phyloP scores from a whole-genome alignment of 2,888 invertebrate genomes.

The Seira musarum region DNA sequence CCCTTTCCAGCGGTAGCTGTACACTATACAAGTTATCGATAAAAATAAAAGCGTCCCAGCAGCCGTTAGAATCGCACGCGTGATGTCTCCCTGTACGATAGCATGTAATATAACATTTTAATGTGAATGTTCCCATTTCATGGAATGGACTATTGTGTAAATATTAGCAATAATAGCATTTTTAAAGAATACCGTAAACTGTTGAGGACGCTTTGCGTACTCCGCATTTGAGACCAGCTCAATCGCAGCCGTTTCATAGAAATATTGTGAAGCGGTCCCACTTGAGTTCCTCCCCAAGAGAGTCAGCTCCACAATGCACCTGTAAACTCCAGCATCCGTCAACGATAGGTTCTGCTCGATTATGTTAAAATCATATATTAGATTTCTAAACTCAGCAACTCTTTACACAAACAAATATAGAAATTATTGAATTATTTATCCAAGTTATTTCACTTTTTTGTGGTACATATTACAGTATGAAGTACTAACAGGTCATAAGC shows the following conservation, averaged over 20 bases:
- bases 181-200: too few species aligned
- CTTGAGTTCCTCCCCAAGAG: neutral
- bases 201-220: too few species aligned
- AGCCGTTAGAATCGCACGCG: constrained; percentile 12
- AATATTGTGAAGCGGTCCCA: neutral
- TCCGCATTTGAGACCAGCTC: neutral
- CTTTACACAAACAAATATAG: too few species aligned
- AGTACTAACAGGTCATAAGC: too few species aligned
- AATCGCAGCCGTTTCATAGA: constrained; percentile 6
- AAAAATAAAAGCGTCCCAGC: constrained; percentile 3
- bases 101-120: too few species aligned
- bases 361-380: neutral
- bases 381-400: neutral
- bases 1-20: constrained; percentile 30
- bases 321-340: constrained; percentile 17
- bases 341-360: neutral
- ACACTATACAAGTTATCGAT: neutral
- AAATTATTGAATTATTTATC: too few species aligned
- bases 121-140: too few species aligned
- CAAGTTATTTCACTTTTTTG: too few species aligned
- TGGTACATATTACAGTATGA: too few species aligned
- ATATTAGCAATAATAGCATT: too few species aligned
- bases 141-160: too few species aligned
- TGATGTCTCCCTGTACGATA: constrained; percentile 5
- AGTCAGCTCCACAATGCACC: constrained; percentile 8